These are phyloP conservation scores for Manacus vitellinus DNA, from an alignment of 2,113 vertebrate genomes.

Conservation along the genomic window DNA sequence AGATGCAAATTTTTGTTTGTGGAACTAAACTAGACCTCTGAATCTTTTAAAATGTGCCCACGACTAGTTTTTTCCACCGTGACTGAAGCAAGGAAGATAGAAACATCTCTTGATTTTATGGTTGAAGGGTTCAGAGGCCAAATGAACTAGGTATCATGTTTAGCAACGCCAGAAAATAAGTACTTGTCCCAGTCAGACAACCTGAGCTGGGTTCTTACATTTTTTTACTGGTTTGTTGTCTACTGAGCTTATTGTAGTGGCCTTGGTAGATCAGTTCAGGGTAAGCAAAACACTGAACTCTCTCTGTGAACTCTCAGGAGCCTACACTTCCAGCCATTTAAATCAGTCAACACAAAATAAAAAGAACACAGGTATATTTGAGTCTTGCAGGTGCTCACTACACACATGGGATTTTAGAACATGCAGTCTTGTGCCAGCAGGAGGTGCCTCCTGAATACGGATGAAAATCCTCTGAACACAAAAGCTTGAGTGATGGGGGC, in stretches of 20 bases:
- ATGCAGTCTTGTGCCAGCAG: rapidly evolving
- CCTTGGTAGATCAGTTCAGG: neutral
- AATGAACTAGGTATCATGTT: neutral
- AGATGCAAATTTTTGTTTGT: neutral
- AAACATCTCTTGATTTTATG: neutral
- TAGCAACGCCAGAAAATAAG: neutral
- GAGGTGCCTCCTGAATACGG: neutral
- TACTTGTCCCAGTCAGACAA: neutral
- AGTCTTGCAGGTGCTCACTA: neutral
- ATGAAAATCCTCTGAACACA: neutral
- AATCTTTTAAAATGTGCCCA: neutral
- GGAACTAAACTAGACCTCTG: neutral
- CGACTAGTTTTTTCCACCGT: neutral
- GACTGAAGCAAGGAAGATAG: neutral
- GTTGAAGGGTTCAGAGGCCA: neutral
- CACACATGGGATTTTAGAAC: neutral
- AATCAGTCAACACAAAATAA: neutral
- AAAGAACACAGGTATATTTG: neutral
- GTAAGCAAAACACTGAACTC: neutral
- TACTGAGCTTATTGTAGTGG: neutral
- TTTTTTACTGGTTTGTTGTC: neutral
- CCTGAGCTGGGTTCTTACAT: neutral
- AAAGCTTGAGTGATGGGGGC: neutral
- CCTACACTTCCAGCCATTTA: neutral
- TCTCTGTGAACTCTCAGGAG: neutral